These are phyloP conservation scores for Capitulum mitella DNA, from an alignment of 2,888 invertebrate genomes.

Conservation along the genomic window DNA sequence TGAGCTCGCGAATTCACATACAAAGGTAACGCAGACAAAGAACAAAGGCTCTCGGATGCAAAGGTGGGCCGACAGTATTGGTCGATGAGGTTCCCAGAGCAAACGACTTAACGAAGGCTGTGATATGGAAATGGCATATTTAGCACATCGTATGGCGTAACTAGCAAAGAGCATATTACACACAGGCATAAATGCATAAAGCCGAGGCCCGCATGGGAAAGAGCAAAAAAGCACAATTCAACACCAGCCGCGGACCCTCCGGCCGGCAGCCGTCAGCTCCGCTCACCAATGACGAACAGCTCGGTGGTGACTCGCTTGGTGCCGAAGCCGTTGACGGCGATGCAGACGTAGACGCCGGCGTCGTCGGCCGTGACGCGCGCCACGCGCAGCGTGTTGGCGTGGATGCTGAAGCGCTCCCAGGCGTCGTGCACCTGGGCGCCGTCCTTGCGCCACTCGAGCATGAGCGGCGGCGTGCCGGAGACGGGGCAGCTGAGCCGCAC, in stretches of 20 bases:
- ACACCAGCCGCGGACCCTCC: too few species aligned
- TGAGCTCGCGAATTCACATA: not conserved
- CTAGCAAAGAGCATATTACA: too few species aligned
- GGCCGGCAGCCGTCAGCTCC: not conserved
- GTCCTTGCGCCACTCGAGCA: conserved; percentile 27
- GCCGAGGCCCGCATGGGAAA: too few species aligned
- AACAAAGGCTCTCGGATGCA: not conserved
- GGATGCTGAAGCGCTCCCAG: conserved; percentile 30
- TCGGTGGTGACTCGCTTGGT: conserved; percentile 29
- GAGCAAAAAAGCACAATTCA: too few species aligned
- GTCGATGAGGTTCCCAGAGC: too few species aligned
- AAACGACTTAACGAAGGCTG: too few species aligned
- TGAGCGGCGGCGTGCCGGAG: not conserved
- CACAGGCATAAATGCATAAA: too few species aligned
- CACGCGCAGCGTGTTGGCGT: conserved; percentile 29
- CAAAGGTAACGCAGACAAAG: not conserved
- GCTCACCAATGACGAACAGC: conserved; percentile 30
- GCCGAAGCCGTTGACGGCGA: conserved; percentile 33
- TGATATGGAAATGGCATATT: too few species aligned
- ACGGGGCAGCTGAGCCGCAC: conserved; percentile 2
- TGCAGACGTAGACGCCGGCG: conserved; percentile 30
- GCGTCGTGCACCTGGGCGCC: conserved; percentile 29
- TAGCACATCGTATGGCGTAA: too few species aligned
- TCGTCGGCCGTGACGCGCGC: conserved; percentile 26
- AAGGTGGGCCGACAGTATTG: too few species aligned